phyloP scores from a whole-genome alignment of 2,113 vertebrate genomes.

The Phyllostomus hastatus region DNA sequence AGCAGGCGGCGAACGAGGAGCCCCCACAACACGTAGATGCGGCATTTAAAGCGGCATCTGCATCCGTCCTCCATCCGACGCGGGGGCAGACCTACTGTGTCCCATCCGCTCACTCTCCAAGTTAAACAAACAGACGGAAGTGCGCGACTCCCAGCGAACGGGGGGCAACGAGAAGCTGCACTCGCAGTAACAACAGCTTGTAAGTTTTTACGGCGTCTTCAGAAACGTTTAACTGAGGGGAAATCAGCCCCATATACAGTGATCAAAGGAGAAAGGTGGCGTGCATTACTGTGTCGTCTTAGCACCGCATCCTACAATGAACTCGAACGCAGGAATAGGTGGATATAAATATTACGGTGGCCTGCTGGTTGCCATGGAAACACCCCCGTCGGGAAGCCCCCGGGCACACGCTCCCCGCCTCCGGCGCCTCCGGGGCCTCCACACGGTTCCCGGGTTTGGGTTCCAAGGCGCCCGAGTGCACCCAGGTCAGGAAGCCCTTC shows the following conservation, averaged over 20 bases:
- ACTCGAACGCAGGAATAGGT: background rate
- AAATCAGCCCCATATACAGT: background rate
- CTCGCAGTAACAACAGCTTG: background rate
- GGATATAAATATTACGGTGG: slow-evolving; percentile 54
- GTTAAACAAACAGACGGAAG: background rate
- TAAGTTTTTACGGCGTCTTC: background rate
- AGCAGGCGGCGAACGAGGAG: background rate
- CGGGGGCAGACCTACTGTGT: background rate
- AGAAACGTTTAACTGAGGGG: background rate
- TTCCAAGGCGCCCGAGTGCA: background rate
- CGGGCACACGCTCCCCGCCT: background rate
- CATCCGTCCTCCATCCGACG: background rate
- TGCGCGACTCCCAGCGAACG: background rate
- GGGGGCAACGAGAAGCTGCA: background rate
- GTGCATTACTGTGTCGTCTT: slow-evolving; percentile 16
- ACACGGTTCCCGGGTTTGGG: background rate
- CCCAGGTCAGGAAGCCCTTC: background rate
- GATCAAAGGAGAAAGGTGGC: background rate
- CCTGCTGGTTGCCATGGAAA: slow-evolving; percentile 33
- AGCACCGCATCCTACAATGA: slow-evolving; percentile 20
- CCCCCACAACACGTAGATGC: background rate
- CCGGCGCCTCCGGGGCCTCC: background rate
- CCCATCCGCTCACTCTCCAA: background rate
- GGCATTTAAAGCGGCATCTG: background rate
- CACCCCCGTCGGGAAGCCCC: background rate